These are phyloP conservation scores for Oryzias curvinotus DNA, from an alignment of 2,113 vertebrate species.

Conservation along the genomic window DNA sequence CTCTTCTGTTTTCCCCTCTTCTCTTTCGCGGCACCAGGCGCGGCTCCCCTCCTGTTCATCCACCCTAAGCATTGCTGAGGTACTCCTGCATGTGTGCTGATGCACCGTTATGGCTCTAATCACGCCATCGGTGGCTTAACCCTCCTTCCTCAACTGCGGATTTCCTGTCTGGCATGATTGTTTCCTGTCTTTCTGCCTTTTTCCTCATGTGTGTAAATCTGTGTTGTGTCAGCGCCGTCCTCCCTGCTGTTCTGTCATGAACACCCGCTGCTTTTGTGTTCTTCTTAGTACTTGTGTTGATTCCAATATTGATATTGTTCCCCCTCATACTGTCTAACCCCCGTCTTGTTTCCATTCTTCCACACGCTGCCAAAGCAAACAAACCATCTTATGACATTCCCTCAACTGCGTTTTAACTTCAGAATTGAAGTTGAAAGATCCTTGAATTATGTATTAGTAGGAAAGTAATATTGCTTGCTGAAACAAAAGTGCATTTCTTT, in stretches of 20 bases:
- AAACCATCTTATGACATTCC: slow-evolving; percentile 50
- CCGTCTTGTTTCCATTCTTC: slow-evolving; percentile 40
- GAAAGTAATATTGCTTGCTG: slow-evolving; percentile 44
- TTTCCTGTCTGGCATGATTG: slow-evolving; percentile 80
- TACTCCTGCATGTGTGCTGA: slow-evolving; percentile 94
- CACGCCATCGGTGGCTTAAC: slow-evolving; percentile 33
- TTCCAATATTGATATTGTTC: slow-evolving; percentile 20
- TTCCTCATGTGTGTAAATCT: slow-evolving; percentile 11
- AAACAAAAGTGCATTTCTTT: slow-evolving; percentile 35
- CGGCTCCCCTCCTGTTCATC: slow-evolving; percentile 99
- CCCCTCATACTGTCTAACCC: slow-evolving; percentile 19
- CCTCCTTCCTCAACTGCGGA: slow-evolving; percentile 68
- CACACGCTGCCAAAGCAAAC: slow-evolving; percentile 30
- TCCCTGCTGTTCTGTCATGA: slow-evolving; percentile 76
- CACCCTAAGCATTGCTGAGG: slow-evolving; percentile 99
- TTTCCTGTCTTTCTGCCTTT: slow-evolving; percentile 43
- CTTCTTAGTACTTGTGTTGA: slow-evolving; percentile 27
- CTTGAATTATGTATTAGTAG: slow-evolving; percentile 59
- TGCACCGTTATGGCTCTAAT: slow-evolving; percentile 53
- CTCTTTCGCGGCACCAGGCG: slow-evolving; percentile 90
- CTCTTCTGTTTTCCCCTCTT: slow-evolving; percentile 74
- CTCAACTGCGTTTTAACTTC: slow-evolving; percentile 61
- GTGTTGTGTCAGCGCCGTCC: slow-evolving; percentile 22
- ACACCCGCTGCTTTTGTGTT: slow-evolving; percentile 31
- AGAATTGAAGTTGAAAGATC: slow-evolving; percentile 63